Conservation (phyloP, 2,113 vertebrate genomes). For the Ochotona princeps region DNA sequence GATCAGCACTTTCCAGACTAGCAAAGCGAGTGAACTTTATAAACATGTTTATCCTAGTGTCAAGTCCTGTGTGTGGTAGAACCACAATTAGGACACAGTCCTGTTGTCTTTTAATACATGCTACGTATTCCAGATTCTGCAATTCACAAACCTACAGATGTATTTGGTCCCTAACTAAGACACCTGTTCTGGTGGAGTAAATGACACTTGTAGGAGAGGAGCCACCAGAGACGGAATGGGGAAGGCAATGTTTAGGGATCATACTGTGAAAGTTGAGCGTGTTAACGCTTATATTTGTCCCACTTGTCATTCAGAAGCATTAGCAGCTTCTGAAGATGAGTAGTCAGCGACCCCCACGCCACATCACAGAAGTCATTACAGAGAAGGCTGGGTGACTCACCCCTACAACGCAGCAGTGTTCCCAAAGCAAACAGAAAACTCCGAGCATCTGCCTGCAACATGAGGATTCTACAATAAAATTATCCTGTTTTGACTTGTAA, state of each 20-base stretch:
- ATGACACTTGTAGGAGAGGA: background rate
- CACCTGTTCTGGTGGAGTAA: background rate
- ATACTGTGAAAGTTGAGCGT: background rate
- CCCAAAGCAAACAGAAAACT: background rate
- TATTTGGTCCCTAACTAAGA: background rate
- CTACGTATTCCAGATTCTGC: background rate
- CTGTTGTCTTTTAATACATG: constrained; percentile 49
- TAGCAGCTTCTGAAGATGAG: background rate
- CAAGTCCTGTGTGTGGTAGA: too few species aligned
- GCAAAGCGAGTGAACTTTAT: background rate
- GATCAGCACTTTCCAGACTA: background rate
- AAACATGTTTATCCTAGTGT: background rate
- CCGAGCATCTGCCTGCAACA: background rate
- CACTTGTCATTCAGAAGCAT: background rate
- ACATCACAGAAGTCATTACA: background rate
- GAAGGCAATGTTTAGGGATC: background rate
- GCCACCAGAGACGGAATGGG: background rate
- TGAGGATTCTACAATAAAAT: background rate
- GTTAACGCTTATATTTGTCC: background rate
- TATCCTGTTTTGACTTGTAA: constrained; percentile 11
- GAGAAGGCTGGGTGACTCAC: background rate
- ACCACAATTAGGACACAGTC: background rate
- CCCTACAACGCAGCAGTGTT: background rate
- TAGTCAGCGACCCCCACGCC: background rate
- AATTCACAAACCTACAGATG: background rate